Percentiles rank a stretch among this genome's conserved stretches.
Conservation (phyloP, 1,140 invertebrate genomes). For the Drosophila saltans region DNA sequence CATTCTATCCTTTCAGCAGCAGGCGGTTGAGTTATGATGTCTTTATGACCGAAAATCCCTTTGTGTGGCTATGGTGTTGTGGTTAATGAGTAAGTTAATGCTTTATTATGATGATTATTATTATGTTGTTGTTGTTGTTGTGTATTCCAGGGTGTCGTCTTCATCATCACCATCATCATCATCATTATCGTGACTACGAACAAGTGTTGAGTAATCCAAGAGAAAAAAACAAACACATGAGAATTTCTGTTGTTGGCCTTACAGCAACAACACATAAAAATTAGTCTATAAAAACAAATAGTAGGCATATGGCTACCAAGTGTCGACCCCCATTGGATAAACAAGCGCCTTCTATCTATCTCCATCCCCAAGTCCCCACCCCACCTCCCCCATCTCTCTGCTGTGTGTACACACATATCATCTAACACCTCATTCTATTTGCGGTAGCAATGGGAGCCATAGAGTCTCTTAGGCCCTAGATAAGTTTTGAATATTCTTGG, state of each 20-base stretch:
- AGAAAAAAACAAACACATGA: slow-evolving; percentile 69
- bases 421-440: slow-evolving; percentile 16
- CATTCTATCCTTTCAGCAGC: slow-evolving; percentile 66
- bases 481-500: neutral
- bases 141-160: slow-evolving; percentile 29
- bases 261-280: slow-evolving; percentile 55
- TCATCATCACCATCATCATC: slow-evolving; percentile 37
- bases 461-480: slow-evolving; percentile 15
- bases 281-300: slow-evolving; percentile 81
- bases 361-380: neutral
- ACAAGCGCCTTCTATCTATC: slow-evolving; percentile 45
- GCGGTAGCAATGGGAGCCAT: slow-evolving; percentile 30
- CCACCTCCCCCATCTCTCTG: slow-evolving; percentile 44
- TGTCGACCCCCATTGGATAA: slow-evolving; percentile 78
- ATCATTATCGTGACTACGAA: slow-evolving; percentile 18
- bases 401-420: slow-evolving; percentile 4
- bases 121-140: slow-evolving; percentile 31
- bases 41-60: slow-evolving; percentile 72
- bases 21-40: slow-evolving; percentile 71
- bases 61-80: slow-evolving; percentile 41
- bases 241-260: slow-evolving; percentile 47
- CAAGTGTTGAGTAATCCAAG: slow-evolving; percentile 72
- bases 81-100: slow-evolving; percentile 76
- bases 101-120: slow-evolving; percentile 79
- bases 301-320: slow-evolving; percentile 51